Evolutionary conservation across 64 coral and sea anemone species (phyloP), one percentile per base, ranked within the genome.

Genomic region (Platygyra sinensis): DNA sequence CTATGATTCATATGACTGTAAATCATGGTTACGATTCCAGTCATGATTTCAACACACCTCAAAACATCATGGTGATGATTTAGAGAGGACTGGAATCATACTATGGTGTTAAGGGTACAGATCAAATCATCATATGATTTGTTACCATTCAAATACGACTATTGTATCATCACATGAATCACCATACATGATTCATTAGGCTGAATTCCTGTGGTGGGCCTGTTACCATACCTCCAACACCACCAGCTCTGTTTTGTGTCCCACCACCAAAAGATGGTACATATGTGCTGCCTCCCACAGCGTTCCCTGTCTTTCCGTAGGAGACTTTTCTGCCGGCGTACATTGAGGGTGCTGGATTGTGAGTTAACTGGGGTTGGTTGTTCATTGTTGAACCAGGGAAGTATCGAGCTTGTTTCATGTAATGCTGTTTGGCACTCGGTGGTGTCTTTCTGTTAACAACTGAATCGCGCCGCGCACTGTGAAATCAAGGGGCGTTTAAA

Each of bases 341-440:
- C 76, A 62, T 60, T n/a, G 75, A 32, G 27, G 60, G 77, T 30
- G 78, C 77, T n/a, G 87, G 61, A 31, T 93, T 96, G 13, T 93
- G 90, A 71, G 30, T 78, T 50, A 55, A 15, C 33, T 94, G 92
- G 25, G 74, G 89, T 59, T 94, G 87, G 52, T 63, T 20, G 27
- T 62, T 87, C 30, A 24, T 90, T 31, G 89, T 91, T 75, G 95
- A 94, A 65, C 97, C 97, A 50, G 85, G 83, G n/a, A 96, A 96
- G 52, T 99, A 99, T 46, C 97, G 87, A 3, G 97, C 97, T 89
- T 99, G 97, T 80, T 93, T 93, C 88, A 95, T 93, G 31, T 99
- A 99, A 76, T 99, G 97, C 80, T 99, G 94, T 52, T 96, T 99
- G 17, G 97, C 97, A 82, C 97, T 99, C 22, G 97, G 90, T 16